These are phyloP conservation scores for Hippoglossus hippoglossus DNA, from an alignment of 2,797 vertebrate species.

Conservation along the genomic window DNA sequence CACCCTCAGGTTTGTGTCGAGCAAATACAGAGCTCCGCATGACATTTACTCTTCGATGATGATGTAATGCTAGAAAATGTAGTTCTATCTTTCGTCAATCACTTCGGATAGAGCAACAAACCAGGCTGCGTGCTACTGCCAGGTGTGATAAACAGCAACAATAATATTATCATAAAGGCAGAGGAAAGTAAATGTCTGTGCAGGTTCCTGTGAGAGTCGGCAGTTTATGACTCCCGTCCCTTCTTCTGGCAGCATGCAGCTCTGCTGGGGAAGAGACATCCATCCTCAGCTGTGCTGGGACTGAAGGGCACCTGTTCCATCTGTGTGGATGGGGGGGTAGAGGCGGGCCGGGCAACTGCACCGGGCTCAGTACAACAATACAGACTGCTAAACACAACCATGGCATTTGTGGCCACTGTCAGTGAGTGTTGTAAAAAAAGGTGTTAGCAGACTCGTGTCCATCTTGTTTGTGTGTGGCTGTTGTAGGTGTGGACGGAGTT, in stretches of 20 bases:
- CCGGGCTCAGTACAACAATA: conserved; percentile 37
- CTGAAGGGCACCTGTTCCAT: conserved; percentile 24
- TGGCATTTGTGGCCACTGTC: conserved; percentile 26
- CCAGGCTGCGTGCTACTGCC: too few relatives aligned
- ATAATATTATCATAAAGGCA: too few relatives aligned
- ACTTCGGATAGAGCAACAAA: conserved; percentile 3
- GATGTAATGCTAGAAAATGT: too few relatives aligned
- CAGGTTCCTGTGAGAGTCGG: too few relatives aligned
- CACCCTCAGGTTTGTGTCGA: not conserved
- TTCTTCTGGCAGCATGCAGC: not conserved
- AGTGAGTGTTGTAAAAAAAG: conserved; percentile 15
- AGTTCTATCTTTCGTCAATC: not conserved
- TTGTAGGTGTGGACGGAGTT: not conserved
- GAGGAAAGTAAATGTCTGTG: too few relatives aligned
- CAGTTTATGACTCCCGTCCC: not conserved
- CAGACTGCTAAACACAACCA: conserved; percentile 59
- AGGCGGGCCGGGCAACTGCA: conserved; percentile 22
- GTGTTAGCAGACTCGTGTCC: not conserved
- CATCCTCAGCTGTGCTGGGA: conserved; percentile 2
- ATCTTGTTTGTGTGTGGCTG: conserved; percentile 4
- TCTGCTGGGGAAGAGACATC: not conserved
- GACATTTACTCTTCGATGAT: too few relatives aligned
- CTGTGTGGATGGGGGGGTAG: conserved; percentile 10
- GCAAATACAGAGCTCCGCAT: not conserved
- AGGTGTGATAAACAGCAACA: too few relatives aligned